Evolutionary conservation across 1,140 invertebrate genomes (phyloP).

Genomic region (Helicoverpa zea): DNA sequence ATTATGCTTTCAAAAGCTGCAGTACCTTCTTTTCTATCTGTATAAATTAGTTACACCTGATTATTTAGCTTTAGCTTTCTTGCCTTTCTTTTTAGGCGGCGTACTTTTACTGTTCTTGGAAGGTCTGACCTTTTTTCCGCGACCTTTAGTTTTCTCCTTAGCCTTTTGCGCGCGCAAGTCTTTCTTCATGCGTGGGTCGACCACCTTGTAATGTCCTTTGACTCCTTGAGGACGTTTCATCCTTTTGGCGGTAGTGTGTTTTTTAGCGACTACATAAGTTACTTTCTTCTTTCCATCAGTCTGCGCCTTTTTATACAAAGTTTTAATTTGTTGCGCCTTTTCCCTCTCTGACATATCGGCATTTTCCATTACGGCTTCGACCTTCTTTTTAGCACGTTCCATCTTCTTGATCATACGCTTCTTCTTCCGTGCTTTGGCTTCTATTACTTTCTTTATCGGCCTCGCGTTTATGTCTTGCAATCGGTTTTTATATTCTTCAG

Average conservation of each 20-base stretch:
- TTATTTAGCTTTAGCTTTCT: slow-evolving; percentile 72
- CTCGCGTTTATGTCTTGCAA: slow-evolving; percentile 96
- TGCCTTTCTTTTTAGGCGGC: slow-evolving; percentile 71
- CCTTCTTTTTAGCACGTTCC: slow-evolving; percentile 98
- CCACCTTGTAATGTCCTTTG: slow-evolving; percentile 97
- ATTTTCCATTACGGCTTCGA: slow-evolving; percentile 96
- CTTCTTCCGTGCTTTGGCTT: slow-evolving; percentile 99
- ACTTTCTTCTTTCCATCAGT: slow-evolving; percentile 95
- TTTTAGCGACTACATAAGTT: slow-evolving; percentile 98
- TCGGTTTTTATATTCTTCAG: slow-evolving; percentile 91
- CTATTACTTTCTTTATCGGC: slow-evolving; percentile 99
- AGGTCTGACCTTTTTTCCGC: slow-evolving; percentile 73
- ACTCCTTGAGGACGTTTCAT: slow-evolving; percentile 94
- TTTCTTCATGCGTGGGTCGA: slow-evolving; percentile 98
- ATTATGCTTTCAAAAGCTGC: no score
- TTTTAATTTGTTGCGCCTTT: slow-evolving; percentile 96
- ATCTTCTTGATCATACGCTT: slow-evolving; percentile 94
- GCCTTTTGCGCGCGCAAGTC: slow-evolving; percentile 92
- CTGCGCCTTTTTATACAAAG: slow-evolving; percentile 97
- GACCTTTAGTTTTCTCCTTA: slow-evolving; percentile 86
- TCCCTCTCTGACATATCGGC: slow-evolving; percentile 96
- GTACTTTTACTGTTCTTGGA: slow-evolving; percentile 63
- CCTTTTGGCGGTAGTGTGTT: slow-evolving; percentile 92
- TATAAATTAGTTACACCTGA: slow-evolving; percentile 10
- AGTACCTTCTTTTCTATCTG: no score